Base-by-base conservation (phyloP, 2,888 invertebrate species). In the Merodon equestris region DNA sequence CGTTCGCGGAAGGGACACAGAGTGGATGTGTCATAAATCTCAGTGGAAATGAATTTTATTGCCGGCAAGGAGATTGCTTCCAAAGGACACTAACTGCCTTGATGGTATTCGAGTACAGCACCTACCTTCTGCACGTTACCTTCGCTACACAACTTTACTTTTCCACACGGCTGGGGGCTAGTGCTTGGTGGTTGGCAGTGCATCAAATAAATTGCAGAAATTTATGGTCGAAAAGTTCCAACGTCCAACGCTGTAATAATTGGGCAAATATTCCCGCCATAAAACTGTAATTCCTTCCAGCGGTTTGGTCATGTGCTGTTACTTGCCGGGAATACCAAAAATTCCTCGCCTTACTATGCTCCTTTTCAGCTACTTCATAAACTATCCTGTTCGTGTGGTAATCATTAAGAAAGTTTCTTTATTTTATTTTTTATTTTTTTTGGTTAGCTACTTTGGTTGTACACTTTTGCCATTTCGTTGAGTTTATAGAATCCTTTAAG, bases 191-290 rank as follows among this genome's bases (percentile, higher is more conserved):
- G 27, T 10, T 42, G 50, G 64, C 60, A 79, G 79, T 79, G 54
- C 79, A 79, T 74, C 79, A 79, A 79, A 79, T 79, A 79, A 79
- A 79, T 79, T 79, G 74, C 56, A 36, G 40, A 70, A 74, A 79
- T 79, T 74, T 79, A 79, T 74, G 68, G 36, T 36, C 74, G 56
- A 58, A 79, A 79, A 79, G 54, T 79, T 79, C 53, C 63, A 38
- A 53, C 70, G 40, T 70, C 53, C 48, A 51, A 57, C 63, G 77
- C 48, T 73, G 68, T 73, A 79, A 79, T 79, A 79, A 74, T 74
- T 68, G 63, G 27, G 50, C 60, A 36, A 74, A 79, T 74, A 74
- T 70, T 74, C 60, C 36, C 51, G 27, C 63, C 72, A 64, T 74
- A 68, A 70, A 68, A 58, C 60, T 60, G 60, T 15, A 51, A 17